Conservation (phyloP, 2,888 invertebrate species). For the Agrochola lota region DNA sequence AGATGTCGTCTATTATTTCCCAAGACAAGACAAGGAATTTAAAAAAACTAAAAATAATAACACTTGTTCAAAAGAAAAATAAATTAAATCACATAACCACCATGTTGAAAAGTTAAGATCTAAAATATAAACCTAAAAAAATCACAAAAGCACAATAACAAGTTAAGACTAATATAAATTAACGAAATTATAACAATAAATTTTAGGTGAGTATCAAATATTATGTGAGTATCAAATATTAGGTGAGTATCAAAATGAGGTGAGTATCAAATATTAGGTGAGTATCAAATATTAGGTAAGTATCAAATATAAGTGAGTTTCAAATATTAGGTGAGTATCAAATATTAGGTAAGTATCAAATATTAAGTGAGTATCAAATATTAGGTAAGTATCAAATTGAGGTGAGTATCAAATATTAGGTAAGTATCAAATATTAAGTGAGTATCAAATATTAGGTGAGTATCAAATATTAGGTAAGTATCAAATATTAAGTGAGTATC, state of each 20-base stretch:
- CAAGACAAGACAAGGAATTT: background rate
- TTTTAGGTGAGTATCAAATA: background rate
- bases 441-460: too few species aligned
- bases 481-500: background rate
- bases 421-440: background rate
- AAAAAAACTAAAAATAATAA: background rate
- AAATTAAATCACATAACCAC: constrained; percentile 4
- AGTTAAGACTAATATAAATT: background rate
- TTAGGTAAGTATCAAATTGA: too few species aligned
- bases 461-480: too few species aligned
- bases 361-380: background rate
- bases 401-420: background rate
- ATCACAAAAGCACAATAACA: constrained; percentile 3
- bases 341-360: background rate
- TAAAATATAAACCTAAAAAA: background rate
- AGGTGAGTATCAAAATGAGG: background rate
- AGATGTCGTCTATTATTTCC: background rate
- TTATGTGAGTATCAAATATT: background rate
- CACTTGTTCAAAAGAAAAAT: background rate
- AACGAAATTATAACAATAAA: too few species aligned
- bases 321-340: background rate
- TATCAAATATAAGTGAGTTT: background rate
- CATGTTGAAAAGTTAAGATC: too few species aligned
- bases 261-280: background rate
- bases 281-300: background rate